Conservation (phyloP, 2,888 invertebrate genomes). For the Rhagophthalmus giganteus region DNA sequence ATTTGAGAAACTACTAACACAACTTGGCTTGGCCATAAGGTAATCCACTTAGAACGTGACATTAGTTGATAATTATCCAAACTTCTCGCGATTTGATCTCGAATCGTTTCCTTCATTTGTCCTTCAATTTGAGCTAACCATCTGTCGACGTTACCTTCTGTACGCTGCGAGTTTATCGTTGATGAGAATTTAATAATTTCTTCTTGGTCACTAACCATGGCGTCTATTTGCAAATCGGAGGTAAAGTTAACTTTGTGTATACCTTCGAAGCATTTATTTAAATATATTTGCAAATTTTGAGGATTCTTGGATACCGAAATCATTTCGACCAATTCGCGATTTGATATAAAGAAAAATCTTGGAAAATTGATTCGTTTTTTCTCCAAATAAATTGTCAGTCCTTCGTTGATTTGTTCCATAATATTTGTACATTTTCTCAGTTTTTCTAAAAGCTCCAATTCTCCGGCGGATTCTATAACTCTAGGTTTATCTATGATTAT, state of each 20-base stretch:
- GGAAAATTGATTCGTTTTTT: conserved; percentile 83
- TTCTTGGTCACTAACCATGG: conserved; percentile 76
- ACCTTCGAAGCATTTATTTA: conserved; percentile 87
- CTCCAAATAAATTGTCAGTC: conserved; percentile 80
- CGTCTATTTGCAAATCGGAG: conserved; percentile 68
- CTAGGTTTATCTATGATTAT: conserved; percentile 65
- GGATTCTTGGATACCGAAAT: conserved; percentile 88
- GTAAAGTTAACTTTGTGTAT: conserved; percentile 77
- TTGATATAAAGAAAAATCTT: conserved; percentile 87
- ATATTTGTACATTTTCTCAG: conserved; percentile 68
- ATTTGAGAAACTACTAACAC: conserved; percentile 78
- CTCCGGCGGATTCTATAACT: conserved; percentile 68
- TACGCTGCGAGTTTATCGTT: conserved; percentile 69
- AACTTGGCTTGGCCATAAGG: conserved; percentile 83
- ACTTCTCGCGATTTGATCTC: conserved; percentile 68
- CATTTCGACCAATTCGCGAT: conserved; percentile 88
- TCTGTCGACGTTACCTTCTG: conserved; percentile 81
- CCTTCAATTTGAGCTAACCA: conserved; percentile 84
- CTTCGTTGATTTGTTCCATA: conserved; percentile 80
- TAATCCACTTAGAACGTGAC: conserved; percentile 69
- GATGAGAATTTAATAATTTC: conserved; percentile 70
- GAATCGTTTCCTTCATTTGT: conserved; percentile 74
- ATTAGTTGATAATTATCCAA: conserved; percentile 65
- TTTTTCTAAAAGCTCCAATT: conserved; percentile 68
- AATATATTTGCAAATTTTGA: conserved; percentile 78